These are phyloP conservation scores for Varanus komodoensis DNA, from an alignment of 2,113 vertebrate species.

Conservation along the genomic window DNA sequence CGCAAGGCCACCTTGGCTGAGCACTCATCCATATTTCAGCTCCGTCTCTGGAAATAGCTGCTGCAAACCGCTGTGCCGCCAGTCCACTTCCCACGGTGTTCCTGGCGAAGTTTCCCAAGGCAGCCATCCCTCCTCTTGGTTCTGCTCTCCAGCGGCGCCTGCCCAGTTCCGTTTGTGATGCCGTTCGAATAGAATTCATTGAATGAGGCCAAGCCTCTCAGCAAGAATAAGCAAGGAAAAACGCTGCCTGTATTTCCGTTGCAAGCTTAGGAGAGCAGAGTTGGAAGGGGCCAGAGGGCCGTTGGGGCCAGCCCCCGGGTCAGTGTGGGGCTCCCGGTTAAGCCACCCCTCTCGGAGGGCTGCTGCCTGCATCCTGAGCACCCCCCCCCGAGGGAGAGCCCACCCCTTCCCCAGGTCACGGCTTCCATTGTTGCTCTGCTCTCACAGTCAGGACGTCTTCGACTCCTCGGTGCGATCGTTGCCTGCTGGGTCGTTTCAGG, in stretches of 20 bases:
- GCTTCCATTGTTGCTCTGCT: no score
- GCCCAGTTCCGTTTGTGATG: neutral
- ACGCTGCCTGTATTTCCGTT: neutral
- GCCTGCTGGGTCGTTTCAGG: neutral
- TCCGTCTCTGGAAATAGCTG: neutral
- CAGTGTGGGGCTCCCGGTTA: no score
- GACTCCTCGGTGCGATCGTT: neutral
- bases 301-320: no score
- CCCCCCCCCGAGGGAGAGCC: no score
- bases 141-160: neutral
- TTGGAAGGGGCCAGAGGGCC: no score
- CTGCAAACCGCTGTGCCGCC: neutral
- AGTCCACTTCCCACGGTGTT: neutral
- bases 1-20: neutral
- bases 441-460: neutral
- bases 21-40: neutral
- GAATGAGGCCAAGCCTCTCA: no score
- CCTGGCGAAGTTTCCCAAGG: neutral
- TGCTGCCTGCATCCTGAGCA: no score
- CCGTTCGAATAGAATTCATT: no score
- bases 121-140: neutral
- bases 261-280: no score
- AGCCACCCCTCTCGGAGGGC: no score
- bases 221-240: no score
- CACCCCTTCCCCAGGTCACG: no score